These are phyloP conservation scores for Rhea pennata DNA, from an alignment of 2,113 vertebrate genomes.

Conservation along the genomic window DNA sequence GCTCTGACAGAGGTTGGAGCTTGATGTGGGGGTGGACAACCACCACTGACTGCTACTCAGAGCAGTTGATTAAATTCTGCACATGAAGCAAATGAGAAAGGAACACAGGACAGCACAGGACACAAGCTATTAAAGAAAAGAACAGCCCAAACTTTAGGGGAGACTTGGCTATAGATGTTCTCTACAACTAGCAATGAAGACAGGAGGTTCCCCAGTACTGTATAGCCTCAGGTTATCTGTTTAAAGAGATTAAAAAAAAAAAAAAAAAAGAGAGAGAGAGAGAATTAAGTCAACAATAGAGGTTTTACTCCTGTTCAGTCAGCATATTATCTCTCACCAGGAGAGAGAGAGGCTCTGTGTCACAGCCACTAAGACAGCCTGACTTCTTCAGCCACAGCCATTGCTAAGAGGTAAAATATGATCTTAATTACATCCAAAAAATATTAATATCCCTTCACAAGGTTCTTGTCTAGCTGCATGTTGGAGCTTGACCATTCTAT, in stretches of 20 bases:
- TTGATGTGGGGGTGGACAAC: neutral
- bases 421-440: neutral
- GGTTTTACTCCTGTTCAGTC: neutral
- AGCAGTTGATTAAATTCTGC: neutral
- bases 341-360: neutral
- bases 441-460: neutral
- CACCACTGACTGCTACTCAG: neutral
- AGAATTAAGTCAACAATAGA: accelerated
- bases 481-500: neutral
- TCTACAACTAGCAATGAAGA: neutral
- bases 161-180: neutral
- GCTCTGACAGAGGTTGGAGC: neutral
- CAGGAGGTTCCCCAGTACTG: neutral
- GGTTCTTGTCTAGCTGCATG: neutral
- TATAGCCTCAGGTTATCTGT: neutral
- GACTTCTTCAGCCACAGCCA: neutral
- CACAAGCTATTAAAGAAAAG: neutral
- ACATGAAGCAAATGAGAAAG: accelerated
- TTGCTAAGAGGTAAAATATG: neutral
- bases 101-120: neutral
- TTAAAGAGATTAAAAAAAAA: neutral
- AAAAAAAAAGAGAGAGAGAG: neutral
- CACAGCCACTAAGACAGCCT: neutral
- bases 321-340: neutral
- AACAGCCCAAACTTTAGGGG: neutral